phyloP scores from a whole-genome alignment of 2,113 vertebrate genomes.

The Turdus rufiventris region DNA sequence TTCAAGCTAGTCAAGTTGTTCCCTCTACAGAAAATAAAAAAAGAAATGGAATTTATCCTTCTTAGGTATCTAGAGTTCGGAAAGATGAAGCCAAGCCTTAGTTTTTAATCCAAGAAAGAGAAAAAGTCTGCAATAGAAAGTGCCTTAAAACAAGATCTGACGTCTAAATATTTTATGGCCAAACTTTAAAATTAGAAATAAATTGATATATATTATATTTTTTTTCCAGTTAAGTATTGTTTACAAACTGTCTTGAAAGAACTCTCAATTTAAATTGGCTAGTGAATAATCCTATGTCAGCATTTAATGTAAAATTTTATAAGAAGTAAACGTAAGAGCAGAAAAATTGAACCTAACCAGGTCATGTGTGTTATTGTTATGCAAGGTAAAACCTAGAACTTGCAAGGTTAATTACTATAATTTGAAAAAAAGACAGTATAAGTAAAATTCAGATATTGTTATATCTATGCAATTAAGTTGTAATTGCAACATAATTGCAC shows the following conservation, averaged over 20 bases:
- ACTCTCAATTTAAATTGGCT: neutral
- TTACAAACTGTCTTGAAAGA: neutral
- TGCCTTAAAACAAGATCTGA: neutral
- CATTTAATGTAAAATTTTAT: neutral
- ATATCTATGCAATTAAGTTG: conserved; percentile 18
- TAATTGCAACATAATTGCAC: conserved; percentile 29
- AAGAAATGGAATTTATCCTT: neutral
- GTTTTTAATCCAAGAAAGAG: neutral
- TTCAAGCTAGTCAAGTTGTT: neutral
- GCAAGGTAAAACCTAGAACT: neutral
- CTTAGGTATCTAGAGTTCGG: neutral
- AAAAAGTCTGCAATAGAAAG: neutral
- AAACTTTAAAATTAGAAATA: neutral
- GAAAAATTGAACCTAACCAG: neutral
- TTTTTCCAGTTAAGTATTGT: neutral
- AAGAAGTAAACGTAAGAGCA: accelerated
- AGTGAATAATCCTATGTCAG: accelerated
- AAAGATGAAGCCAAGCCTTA: neutral
- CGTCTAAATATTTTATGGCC: neutral
- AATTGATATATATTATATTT: too few relatives aligned
- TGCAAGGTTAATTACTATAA: conserved; percentile 28
- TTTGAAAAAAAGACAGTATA: conserved; percentile 13
- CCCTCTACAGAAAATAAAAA: neutral
- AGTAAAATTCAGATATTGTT: conserved; percentile 29
- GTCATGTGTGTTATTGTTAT: neutral